Base-by-base conservation (phyloP, 92 coral and sea anemone genomes). In the Galaxea fascicularis region DNA sequence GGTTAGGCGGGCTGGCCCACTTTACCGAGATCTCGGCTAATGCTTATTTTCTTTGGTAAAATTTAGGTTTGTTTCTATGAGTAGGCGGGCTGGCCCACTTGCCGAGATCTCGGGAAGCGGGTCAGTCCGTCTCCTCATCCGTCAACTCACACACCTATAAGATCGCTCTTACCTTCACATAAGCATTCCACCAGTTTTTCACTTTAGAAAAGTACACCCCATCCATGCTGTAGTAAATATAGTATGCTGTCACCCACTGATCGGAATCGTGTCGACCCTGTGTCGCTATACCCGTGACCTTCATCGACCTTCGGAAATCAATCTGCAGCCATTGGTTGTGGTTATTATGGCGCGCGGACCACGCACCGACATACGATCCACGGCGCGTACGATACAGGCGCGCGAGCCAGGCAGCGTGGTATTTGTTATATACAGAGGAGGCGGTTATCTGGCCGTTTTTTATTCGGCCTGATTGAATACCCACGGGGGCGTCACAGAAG, bases 281-380 rank as follows among this genome's bases (percentile, higher is more conserved):
- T 6, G 88, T 87, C 8, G 93, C 93, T 3, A 94, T 89, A 45
- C 98, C 95, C 53, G 90, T 46, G 53, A 94, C 46, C 51, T 86
- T 89, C 98, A 91, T 94, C 45, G 92, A 59, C 31, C 90, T 88
- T 70, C 85, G 88, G 41, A 91, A 80, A 57, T 91, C 89, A 35
- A 94, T 90, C 93, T 91, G 98, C 16, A 94, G 56, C 87, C 89
- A 94, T 52, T 94, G 98, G 71, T 94, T 76, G 76, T 59, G 76
- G 68, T 94, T 90, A 74, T 94, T 91, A 59, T 79, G 86, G 25
- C 86, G 72, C 51, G 95, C 80, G 28, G 85, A 46, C 98, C 98
- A 94, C 8, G 65, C 83, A 0, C 98, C 98, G 15, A 65, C 74
- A 52, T 79, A 85, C 41, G 89, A 80, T 0, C 96, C 98, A 31